Conservation (phyloP, 37 sponge, comb jelly and placozoan genomes). For the Ephydatia muelleri region DNA sequence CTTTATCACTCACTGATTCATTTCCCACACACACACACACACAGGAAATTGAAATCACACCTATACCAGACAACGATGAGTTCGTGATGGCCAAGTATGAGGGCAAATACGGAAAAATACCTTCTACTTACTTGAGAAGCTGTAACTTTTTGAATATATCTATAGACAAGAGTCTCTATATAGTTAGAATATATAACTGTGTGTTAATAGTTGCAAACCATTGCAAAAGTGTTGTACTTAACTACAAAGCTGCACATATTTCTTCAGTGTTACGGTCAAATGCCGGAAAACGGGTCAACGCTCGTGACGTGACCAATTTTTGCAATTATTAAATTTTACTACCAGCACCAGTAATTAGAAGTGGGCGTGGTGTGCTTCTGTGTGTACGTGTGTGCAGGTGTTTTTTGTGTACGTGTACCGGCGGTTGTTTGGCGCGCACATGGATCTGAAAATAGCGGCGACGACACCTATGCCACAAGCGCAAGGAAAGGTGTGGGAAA, state of each 20-base stretch:
- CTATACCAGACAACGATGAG: constrained; percentile 58
- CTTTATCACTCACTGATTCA: neutral
- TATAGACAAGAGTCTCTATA: neutral
- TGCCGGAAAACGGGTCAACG: too few relatives aligned
- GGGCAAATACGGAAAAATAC: constrained; percentile 60
- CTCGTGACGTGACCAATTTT: too few relatives aligned
- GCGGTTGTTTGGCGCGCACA: neutral
- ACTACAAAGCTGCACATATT: neutral
- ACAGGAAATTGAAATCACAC: constrained; percentile 42
- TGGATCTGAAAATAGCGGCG: neutral
- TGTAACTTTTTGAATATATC: constrained; percentile 28
- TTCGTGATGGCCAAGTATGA: constrained; percentile 46
- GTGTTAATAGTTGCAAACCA: neutral
- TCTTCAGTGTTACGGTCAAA: too few relatives aligned
- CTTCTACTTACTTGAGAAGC: constrained; percentile 55
- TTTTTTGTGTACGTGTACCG: neutral
- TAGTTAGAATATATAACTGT: neutral
- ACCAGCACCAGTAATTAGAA: neutral
- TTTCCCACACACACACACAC: neutral
- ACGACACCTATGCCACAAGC: neutral
- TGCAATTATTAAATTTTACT: too few relatives aligned
- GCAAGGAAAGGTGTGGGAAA: neutral
- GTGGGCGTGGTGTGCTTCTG: too few relatives aligned
- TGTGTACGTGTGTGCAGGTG: neutral
- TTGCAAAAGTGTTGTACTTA: neutral